Evolutionary conservation across 2,113 vertebrate species (phyloP), one percentile per base, ranked within the genome.

Genomic region (Periophthalmodon schlosseri): DNA sequence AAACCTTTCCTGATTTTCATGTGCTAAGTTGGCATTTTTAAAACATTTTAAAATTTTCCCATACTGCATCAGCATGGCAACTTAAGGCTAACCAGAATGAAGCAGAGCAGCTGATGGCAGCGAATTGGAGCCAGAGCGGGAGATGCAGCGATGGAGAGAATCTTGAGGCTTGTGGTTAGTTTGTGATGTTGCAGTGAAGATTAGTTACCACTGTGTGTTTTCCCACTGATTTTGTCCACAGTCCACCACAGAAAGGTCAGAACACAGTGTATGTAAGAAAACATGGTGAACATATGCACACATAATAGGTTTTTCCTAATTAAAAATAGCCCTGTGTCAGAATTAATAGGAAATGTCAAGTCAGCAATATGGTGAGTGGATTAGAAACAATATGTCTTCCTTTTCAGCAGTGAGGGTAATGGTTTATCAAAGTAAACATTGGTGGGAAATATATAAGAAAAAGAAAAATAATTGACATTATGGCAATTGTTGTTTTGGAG

Each of bases 141-240:
- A 84, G 72, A 87, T 77, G 39, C 70, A 33, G 71, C 50, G 39
- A 74, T 15, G 44, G 70, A 76, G 79, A 86, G 76, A 65, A 74
- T 72, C 72, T 63, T 88, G 85, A 75, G 85, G 85, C 73, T 90
- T 90, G 89, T 77, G 89, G 88, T 71, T 79, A 86, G 80, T 44
- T 68, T 80, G 72, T 69, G 82, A 87, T 78, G 87, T 82, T 91
- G 83, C 78, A 64, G 78, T 63, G 44, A 78, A 86, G 81, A 87
- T 88, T 87, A 88, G 86, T 83, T 60, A 84, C 78, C 69, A 69
- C 76, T 83, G 81, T 88, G 89, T 82, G 78, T 85, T 89, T 90
- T 87, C 79, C 82, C 76, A 86, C 88, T 90, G 73, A 84, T 83
- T 88, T 85, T 75, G 87, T 78, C 71, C 58, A 57, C 84, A 89